Percentiles rank a stretch among this genome's conserved stretches.
Evolutionary conservation across 2,888 invertebrate species (phyloP).

Genomic region (Pocota personata): DNA sequence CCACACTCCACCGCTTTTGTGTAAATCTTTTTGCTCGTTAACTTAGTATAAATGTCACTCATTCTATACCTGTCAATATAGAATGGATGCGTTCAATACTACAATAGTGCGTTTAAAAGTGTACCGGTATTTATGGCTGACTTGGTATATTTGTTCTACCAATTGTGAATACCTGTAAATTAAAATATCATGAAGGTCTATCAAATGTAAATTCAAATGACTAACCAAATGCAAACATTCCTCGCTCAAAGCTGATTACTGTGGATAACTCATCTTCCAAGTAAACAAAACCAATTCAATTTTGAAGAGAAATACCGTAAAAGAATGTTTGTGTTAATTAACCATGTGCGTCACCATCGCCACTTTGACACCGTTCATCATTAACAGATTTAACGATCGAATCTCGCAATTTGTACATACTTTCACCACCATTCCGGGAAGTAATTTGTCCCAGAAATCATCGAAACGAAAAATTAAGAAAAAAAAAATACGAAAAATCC

Average conservation of each 20-base stretch:
- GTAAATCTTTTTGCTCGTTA: no score
- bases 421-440: slow-evolving; percentile 70
- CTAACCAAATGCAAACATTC: slow-evolving; percentile 3
- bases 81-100: no score
- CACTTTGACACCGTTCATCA: slow-evolving; percentile 53
- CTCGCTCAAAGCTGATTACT: neutral
- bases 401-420: slow-evolving; percentile 47
- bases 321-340: neutral
- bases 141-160: no score
- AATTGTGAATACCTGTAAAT: no score
- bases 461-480: slow-evolving; percentile 29
- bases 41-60: no score
- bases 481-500: slow-evolving; percentile 17
- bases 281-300: slow-evolving; percentile 33
- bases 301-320: neutral
- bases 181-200: no score
- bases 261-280: neutral
- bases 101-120: no score
- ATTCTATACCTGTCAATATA: no score
- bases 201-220: neutral
- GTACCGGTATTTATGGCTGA: no score
- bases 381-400: slow-evolving; percentile 38
- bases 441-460: slow-evolving; percentile 67
- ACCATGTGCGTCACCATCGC: slow-evolving; percentile 41
- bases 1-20: no score